Evolutionary conservation across 1,140 invertebrate genomes (phyloP).

Genomic region (Drosophila nigrodunni): DNA sequence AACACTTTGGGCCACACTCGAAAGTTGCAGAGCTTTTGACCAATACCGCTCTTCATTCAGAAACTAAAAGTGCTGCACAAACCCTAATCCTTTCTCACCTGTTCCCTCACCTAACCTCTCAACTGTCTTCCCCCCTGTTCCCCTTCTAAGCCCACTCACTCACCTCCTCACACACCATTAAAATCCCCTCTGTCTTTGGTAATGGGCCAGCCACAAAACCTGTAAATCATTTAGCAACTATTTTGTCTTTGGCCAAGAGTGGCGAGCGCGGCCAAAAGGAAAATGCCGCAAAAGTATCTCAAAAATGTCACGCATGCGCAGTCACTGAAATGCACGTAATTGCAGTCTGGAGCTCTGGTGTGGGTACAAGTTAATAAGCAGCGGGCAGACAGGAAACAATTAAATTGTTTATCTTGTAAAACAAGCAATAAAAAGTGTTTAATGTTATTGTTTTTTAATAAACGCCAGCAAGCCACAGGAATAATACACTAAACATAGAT

Average conservation of each 20-base stretch:
- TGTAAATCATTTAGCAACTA: conserved; percentile 71
- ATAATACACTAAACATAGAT: conserved; percentile 9
- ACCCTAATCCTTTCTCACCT: background rate
- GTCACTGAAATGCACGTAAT: conserved; percentile 63
- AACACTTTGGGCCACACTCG: conserved; percentile 18
- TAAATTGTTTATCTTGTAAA: conserved; percentile 5
- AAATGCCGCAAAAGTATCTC: conserved; percentile 58
- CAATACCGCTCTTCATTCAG: conserved; percentile 26
- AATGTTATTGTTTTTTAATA: no score
- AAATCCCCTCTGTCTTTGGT: conserved; percentile 11
- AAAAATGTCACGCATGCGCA: conserved; percentile 77
- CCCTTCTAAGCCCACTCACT: no score
- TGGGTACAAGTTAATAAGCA: conserved; percentile 32
- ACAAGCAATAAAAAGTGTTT: background rate
- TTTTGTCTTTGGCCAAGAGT: conserved; percentile 52
- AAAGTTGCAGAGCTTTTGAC: conserved; percentile 15
- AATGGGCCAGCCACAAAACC: conserved; percentile 52
- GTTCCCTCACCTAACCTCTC: conserved; percentile 6
- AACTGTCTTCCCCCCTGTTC: background rate
- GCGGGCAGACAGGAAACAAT: conserved; percentile 28
- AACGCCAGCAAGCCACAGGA: no score
- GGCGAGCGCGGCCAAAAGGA: conserved; percentile 26
- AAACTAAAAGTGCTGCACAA: conserved; percentile 9
- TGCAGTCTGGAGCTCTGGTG: conserved; percentile 23
- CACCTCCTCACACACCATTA: no score